Evolutionary conservation across 2,113 vertebrate genomes (phyloP).

Genomic region (Ictidomys tridecemlineatus): DNA sequence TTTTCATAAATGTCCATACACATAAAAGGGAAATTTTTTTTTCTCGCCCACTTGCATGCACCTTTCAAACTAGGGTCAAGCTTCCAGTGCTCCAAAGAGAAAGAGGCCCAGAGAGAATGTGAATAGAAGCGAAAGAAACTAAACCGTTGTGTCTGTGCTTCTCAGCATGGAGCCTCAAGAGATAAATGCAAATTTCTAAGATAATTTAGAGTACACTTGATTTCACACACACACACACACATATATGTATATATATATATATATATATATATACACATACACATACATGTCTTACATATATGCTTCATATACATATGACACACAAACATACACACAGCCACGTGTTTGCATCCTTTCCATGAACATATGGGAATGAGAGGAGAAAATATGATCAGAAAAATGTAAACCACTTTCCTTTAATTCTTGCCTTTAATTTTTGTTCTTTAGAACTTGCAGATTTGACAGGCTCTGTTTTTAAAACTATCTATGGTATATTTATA

Average conservation of each 20-base stretch:
- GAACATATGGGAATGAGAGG: background rate
- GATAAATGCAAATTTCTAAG: background rate
- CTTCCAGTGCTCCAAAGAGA: background rate
- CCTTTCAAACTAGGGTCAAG: background rate
- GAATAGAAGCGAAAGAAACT: background rate
- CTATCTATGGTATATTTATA: background rate
- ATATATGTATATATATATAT: too few relatives aligned
- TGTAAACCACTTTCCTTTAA: slow-evolving; percentile 2
- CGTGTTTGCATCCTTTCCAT: background rate
- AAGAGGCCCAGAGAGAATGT: background rate
- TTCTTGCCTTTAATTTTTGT: slow-evolving; percentile 48
- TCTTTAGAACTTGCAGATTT: background rate
- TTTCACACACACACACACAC: background rate
- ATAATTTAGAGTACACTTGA: background rate
- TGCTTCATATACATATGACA: background rate
- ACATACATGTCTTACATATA: background rate
- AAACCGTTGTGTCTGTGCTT: background rate
- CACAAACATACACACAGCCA: background rate
- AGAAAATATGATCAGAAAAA: slow-evolving; percentile 65
- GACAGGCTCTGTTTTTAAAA: slow-evolving; percentile 7
- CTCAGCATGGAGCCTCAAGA: background rate
- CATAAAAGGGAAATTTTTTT: background rate
- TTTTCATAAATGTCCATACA: background rate
- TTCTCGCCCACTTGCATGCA: background rate
- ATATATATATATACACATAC: background rate